Conservation (phyloP, 2,113 vertebrate species). For the Trichomycterus rosablanca region DNA sequence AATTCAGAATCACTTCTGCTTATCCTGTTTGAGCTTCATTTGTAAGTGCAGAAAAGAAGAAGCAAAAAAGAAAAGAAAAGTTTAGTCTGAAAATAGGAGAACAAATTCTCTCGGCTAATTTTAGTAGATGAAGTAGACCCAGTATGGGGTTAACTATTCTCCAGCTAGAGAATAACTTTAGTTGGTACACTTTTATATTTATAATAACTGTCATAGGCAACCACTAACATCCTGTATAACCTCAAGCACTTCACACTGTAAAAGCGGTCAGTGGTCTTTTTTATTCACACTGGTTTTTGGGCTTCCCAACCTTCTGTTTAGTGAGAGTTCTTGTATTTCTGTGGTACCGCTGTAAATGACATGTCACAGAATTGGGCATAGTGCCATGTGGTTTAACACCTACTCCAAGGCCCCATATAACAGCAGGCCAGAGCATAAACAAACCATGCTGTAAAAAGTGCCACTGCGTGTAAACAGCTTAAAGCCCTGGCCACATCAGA, state of each 20-base stretch:
- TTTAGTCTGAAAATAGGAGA: too few species aligned
- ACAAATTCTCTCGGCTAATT: too few species aligned
- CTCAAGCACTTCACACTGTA: neutral
- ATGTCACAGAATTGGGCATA: slow-evolving; percentile 11
- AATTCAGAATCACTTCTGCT: neutral
- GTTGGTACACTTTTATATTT: slow-evolving; percentile 13
- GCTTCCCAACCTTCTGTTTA: neutral
- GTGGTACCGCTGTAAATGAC: slow-evolving; percentile 6
- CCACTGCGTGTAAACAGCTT: neutral
- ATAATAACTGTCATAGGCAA: neutral
- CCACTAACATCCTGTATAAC: neutral
- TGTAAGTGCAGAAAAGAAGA: slow-evolving; percentile 6
- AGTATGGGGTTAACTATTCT: too few species aligned
- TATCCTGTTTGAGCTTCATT: slow-evolving; percentile 24
- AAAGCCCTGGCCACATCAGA: too few species aligned
- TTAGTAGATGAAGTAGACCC: too few species aligned
- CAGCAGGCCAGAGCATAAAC: slow-evolving; percentile 1
- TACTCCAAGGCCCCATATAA: neutral
- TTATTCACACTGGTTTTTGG: neutral
- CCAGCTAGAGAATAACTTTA: too few species aligned
- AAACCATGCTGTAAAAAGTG: neutral
- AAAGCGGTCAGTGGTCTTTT: neutral
- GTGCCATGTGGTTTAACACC: slow-evolving; percentile 20
- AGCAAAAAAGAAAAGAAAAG: too few species aligned
- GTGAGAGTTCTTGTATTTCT: slow-evolving; percentile 1